These are phyloP conservation scores for Tetheella fluctuosa DNA, from an alignment of 2,888 invertebrate species.

Conservation along the genomic window DNA sequence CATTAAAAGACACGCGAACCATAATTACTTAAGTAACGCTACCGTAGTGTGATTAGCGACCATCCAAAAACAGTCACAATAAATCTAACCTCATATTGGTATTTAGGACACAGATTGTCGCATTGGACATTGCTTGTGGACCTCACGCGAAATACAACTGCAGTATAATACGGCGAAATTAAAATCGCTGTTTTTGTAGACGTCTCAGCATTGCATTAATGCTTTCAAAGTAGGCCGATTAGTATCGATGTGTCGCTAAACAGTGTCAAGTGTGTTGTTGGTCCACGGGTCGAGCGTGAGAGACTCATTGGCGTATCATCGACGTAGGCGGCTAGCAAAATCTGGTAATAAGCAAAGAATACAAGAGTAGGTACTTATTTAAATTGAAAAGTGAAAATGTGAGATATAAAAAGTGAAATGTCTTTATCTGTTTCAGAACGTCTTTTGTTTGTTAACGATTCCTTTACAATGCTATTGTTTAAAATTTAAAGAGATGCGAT, in stretches of 20 bases:
- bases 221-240: slow-evolving; percentile 6
- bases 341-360: slow-evolving; percentile 37
- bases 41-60: slow-evolving; percentile 41
- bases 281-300: slow-evolving; percentile 41
- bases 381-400: slow-evolving; percentile 30
- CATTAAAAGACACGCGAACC: not conserved
- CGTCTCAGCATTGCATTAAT: not conserved
- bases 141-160: slow-evolving; percentile 36
- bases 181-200: slow-evolving; percentile 20
- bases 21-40: not conserved
- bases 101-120: slow-evolving; percentile 45
- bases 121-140: slow-evolving; percentile 35
- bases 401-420: slow-evolving; percentile 27
- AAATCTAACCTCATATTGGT: slow-evolving; percentile 49
- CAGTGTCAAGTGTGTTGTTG: slow-evolving; percentile 50
- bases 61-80: slow-evolving; percentile 38
- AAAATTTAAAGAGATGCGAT: not conserved
- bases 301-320: slow-evolving; percentile 34
- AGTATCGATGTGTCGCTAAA: slow-evolving; percentile 32
- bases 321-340: slow-evolving; percentile 36
- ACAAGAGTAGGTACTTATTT: slow-evolving; percentile 32
- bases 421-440: not conserved
- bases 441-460: not conserved
- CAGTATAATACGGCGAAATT: slow-evolving; percentile 33
- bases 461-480: not conserved